Evolutionary conservation across 2,113 vertebrate genomes (phyloP), one percentile per base, ranked within the genome.

Genomic region (Dolichotis patagonum): DNA sequence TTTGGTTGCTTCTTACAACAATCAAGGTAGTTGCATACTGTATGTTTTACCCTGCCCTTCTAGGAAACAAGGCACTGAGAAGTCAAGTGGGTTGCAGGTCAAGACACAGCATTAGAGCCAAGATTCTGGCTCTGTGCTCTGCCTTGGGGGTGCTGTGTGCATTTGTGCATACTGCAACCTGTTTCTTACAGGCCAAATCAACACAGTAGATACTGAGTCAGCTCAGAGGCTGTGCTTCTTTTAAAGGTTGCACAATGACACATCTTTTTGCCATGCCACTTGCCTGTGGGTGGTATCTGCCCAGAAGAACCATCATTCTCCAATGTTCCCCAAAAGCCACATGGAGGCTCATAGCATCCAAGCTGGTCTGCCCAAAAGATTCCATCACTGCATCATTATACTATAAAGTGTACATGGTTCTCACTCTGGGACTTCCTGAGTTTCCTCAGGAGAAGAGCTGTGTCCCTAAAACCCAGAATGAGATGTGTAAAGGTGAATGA

Each of bases 111-210:
- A 58, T 60, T 78, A 71, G 4, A 78, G 52, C 52, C 43, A 84
- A 35, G 75, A 65, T 43, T n/a, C 1, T 1, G 12, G 26, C 19
- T 52, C 32, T 16, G 13, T 54, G 83, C 41, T 65, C 35, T 41
- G 54, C 43, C 32, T 3, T 4, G 0, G 5, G 58, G 20, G 4
- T 0, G 0, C 75, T 2, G 1, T 17, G 58, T 65, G 12, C 5
- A 63, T 90, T 8, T 77, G 73, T 49, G 3, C 12, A 60, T 26
- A 26, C 5, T 56, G 24, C 13, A 46, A 7, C 12, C 38, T 56
- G 16, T 56, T 58, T 60, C 10, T 88, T 81, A 60, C 24, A 41
- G 62, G 60, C 30, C 58, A 62, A 41, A 52, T 69, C 77, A 91
- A 69, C 26, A 60, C 16, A 46, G 62, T 77, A 35, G 38, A 32